Evolutionary conservation across 2,888 invertebrate genomes (phyloP), one percentile per base, ranked within the genome.

Genomic region (Himalopsyche tibetana): DNA sequence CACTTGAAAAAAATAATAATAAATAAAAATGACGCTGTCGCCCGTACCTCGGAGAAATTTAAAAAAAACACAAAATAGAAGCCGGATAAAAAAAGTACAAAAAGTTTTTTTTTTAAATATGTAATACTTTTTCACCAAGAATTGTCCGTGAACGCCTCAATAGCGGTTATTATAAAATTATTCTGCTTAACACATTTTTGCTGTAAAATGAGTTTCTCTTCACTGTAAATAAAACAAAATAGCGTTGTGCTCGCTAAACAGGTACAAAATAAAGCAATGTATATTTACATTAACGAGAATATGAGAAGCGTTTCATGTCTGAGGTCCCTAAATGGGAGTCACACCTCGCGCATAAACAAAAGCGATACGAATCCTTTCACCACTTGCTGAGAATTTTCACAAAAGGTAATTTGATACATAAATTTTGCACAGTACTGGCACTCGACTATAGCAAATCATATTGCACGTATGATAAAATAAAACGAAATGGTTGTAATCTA

Each of bases 301-400:
- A 74, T 74, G 74, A 74, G 74, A 12, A 38, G 19, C 38, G 74
- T 74, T 74, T 74, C 74, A 36, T 74, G 74, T 74, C 74, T 36
- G 74, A 74, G 38, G 74, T 38, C 74, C 74, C 38, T 74, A 74
- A 74, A 74, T 38, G 74, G 74, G 74, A 74, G 74, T 74, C 74
- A 38, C 38, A 74, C 74, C 74, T 74, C 74, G 74, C 12, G 36
- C 74, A 74, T 74, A 74, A 74, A 74, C 74, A 74, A 74, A 74
- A 19, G 15, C 12, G 74, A 74, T 74, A 74, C 5, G 74, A 36
- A 74, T 74, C 74, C 74, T 74, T 74, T 74, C 74, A 74, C 74
- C 74, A 38, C 74, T 74, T 74, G 74, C 74, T 74, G 74, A 36
- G 74, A 74, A 74, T 74, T 15, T 36, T 74, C 36, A 12, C 74